Conservation (phyloP, 2,797 vertebrate genomes). For the Syngnathus rostellatus region DNA sequence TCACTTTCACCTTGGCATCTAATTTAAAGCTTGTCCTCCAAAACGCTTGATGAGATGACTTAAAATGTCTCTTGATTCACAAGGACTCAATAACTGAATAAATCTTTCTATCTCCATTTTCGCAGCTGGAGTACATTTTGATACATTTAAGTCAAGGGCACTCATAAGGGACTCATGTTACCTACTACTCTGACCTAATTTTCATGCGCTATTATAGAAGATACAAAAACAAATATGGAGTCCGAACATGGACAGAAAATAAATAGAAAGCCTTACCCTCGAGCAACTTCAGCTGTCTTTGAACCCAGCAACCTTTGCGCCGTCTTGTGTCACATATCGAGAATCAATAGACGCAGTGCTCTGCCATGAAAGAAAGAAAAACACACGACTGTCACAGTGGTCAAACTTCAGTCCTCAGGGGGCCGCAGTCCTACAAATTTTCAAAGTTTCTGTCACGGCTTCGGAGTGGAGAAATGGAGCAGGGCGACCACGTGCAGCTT, state of each 20-base stretch:
- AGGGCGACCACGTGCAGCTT: no score
- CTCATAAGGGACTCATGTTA: neutral
- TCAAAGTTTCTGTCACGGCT: no score
- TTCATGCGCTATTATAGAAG: neutral
- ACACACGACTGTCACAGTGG: no score
- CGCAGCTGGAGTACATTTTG: neutral
- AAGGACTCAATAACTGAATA: neutral
- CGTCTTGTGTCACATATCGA: no score
- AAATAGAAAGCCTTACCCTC: neutral
- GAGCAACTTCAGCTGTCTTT: neutral
- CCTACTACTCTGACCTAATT: neutral
- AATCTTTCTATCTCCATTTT: neutral
- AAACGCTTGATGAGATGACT: neutral
- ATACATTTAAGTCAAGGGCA: no score
- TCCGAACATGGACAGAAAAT: neutral
- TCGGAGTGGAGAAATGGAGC: no score
- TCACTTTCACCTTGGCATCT: neutral
- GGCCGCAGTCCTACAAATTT: no score
- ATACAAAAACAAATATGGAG: neutral
- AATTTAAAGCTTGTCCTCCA: neutral
- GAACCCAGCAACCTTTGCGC: no score
- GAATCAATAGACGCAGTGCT: no score
- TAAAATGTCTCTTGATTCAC: neutral
- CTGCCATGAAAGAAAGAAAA: no score
- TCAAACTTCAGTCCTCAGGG: no score